These are phyloP conservation scores for Strigamia transsilvanica DNA, from an alignment of 2,888 invertebrate genomes.

Conservation along the genomic window DNA sequence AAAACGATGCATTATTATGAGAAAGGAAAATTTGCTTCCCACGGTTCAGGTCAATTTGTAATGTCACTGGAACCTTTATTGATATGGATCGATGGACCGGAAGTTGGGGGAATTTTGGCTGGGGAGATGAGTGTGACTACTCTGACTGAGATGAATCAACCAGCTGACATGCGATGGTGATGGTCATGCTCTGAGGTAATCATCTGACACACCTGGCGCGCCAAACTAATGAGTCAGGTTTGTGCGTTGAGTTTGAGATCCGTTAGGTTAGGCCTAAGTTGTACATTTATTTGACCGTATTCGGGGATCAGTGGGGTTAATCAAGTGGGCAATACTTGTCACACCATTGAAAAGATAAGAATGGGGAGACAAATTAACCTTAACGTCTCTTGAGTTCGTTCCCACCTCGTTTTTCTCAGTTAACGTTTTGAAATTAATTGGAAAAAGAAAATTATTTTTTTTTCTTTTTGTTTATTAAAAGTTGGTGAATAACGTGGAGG, in stretches of 20 bases:
- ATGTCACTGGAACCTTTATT: neutral
- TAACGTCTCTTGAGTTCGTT: neutral
- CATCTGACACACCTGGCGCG: constrained; percentile 29
- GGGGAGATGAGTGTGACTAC: neutral
- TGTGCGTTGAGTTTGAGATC: neutral
- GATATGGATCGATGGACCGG: constrained; percentile 34
- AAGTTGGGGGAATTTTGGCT: neutral
- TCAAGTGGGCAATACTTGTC: constrained; percentile 35
- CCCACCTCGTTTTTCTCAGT: neutral
- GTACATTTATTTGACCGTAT: neutral
- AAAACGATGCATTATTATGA: neutral
- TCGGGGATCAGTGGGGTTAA: constrained; percentile 1
- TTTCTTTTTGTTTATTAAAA: neutral
- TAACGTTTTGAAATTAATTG: neutral
- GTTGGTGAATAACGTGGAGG: neutral
- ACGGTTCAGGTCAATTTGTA: neutral
- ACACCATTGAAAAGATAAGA: constrained; percentile 21
- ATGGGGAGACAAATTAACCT: constrained; percentile 17
- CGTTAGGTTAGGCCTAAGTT: neutral
- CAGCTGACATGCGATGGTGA: constrained; percentile 26
- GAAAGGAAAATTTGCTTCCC: neutral
- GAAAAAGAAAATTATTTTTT: neutral
- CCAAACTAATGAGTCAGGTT: constrained; percentile 9
- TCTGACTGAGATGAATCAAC: constrained; percentile 7
- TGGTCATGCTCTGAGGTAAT: constrained; percentile 38